Conservation (phyloP, 2,113 vertebrate species). For the Macroglossus sobrinus region DNA sequence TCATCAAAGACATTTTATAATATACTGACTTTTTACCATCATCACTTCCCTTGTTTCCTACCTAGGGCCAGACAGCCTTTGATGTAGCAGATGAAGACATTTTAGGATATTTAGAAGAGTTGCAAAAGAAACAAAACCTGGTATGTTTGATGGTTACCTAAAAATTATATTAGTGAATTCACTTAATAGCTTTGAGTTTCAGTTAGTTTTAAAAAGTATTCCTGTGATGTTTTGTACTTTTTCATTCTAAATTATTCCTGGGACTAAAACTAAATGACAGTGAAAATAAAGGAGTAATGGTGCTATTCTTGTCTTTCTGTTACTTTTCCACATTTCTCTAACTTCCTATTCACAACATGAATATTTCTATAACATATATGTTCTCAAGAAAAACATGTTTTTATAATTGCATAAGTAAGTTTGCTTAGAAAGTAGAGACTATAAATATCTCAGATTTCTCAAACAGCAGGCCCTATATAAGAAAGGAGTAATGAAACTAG, state of each 20-base stretch:
- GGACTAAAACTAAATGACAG: neutral
- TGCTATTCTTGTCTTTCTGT: neutral
- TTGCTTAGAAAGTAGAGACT: neutral
- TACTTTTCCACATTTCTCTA: neutral
- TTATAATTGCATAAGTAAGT: conserved; percentile 20
- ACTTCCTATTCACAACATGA: conserved; percentile 4
- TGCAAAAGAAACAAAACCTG: conserved; percentile 98
- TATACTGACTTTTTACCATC: conserved; percentile 10
- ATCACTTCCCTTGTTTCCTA: neutral
- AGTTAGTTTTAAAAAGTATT: neutral
- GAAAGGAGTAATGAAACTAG: neutral
- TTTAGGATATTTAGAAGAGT: conserved; percentile 96
- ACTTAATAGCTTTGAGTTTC: conserved; percentile 18
- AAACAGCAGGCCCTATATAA: neutral
- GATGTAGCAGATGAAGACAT: conserved; percentile 99
- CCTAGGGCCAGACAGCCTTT: conserved; percentile 96
- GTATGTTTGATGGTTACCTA: conserved; percentile 77
- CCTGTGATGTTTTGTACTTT: conserved; percentile 8
- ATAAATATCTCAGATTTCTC: neutral
- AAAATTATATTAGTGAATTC: conserved; percentile 1
- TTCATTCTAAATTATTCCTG: neutral
- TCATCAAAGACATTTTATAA: neutral
- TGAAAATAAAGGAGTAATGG: neutral
- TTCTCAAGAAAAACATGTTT: neutral
- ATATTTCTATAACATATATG: neutral